Percentiles rank a stretch among this genome's conserved stretches.
These are phyloP conservation scores for Blennius ocellaris DNA, from an alignment of 2,113 vertebrate species.

Conservation along the genomic window DNA sequence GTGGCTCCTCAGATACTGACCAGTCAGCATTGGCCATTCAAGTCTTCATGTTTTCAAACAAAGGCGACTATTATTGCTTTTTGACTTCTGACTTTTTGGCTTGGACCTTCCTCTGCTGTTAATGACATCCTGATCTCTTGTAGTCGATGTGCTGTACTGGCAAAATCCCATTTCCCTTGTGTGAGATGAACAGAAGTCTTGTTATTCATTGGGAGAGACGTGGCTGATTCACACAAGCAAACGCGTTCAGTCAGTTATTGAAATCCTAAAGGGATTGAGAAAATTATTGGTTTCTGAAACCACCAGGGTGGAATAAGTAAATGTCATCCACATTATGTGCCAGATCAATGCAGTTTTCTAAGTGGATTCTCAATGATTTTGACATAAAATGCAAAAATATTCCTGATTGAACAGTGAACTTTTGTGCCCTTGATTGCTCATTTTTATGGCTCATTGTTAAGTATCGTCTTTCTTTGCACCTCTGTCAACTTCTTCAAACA, in stretches of 20 bases:
- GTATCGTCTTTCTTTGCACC: too few relatives aligned
- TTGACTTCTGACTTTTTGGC: constrained; percentile 56
- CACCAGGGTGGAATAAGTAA: background rate
- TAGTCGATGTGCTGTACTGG: constrained; percentile 44
- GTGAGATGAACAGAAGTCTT: constrained; percentile 19
- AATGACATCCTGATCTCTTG: constrained; percentile 59
- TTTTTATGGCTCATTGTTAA: background rate
- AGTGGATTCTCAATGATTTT: background rate
- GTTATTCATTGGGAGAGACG: constrained; percentile 27
- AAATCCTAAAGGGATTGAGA: background rate
- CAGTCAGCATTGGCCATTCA: constrained; percentile 38
- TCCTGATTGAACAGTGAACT: background rate
- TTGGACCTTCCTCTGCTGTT: constrained; percentile 32
- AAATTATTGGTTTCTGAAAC: constrained; percentile 17
- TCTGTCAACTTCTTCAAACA: too few relatives aligned
- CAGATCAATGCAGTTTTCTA: background rate
- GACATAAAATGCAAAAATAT: background rate
- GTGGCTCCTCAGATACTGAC: constrained; percentile 28
- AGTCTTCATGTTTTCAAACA: constrained; percentile 44
- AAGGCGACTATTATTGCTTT: constrained; percentile 36
- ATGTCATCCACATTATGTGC: background rate
- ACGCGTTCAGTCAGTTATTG: background rate
- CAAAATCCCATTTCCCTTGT: constrained; percentile 39
- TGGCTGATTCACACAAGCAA: constrained; percentile 4
- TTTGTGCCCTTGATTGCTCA: background rate